Base-by-base conservation (phyloP, 2,797 vertebrate species). In the Euphonia xanthogaster region DNA sequence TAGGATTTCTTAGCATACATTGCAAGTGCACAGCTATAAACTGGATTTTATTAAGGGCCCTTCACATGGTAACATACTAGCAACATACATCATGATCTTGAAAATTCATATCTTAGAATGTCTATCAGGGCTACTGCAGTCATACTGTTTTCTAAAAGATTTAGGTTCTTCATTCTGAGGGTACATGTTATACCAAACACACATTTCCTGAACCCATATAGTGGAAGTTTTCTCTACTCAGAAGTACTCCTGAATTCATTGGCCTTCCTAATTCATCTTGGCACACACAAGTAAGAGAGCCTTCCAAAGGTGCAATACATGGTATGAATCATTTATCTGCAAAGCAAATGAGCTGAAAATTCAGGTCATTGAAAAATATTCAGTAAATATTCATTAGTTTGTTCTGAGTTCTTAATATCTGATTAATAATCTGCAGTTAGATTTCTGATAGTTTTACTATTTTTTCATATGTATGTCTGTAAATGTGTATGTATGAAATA, bases 291-390 rank as follows among this genome's bases (percentile, higher is more conserved):
- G 55, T 63, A 91, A 86, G 44, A 40, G 14, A 79, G 14, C 5
- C 28, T 93, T 96, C 40, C 44, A 88, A 73, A 92, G 42, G 42
- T 86, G 30, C 20, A 77, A 71, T 89, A 27, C 33, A 48, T 16
- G 33, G 31, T 27, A 91, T 94, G 57, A 95, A 92, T 94, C 75
- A 91, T 91, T 92, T 94, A 90, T 77, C 50, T 86, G 72, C 53
- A 91, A 89, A 83, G 75, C n/a, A 89, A 92, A 88, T 85, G 68
- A 82, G 33, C 33, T 87, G 63, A 79, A 60, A 91, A 91, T 87
- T 77, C 63, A 89, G 55, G 84, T 87, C 67, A 93, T 77, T 21
- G 82, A 63, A 71, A 10, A 71, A 60, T 62, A 86, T 47, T 86
- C 50, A 88, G 65, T 12, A 92, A 89, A 87, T 45, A 66, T 62